These are phyloP conservation scores for Charaxes varanes DNA, from an alignment of 1,140 invertebrate genomes.

Conservation along the genomic window DNA sequence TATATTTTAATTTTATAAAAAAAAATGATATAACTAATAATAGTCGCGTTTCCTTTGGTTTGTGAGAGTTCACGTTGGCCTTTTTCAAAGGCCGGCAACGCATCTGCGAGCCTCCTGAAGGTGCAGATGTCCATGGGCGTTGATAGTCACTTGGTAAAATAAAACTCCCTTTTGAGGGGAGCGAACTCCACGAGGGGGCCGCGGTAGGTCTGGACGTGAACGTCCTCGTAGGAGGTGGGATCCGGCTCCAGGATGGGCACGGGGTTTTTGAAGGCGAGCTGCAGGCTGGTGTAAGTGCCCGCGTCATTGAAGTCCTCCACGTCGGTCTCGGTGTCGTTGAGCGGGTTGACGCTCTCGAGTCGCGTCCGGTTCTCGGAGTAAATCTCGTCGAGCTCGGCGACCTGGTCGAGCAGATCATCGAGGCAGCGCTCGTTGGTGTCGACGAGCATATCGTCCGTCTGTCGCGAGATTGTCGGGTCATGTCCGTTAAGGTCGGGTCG, in stretches of 20 bases:
- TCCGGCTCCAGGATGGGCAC: conserved; percentile 75
- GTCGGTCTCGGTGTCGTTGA: conserved; percentile 44
- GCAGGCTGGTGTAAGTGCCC: conserved; percentile 87
- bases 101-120: too few species aligned
- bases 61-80: too few species aligned
- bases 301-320: conserved; percentile 82
- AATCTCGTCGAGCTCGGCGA: conserved; percentile 84
- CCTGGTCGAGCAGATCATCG: conserved; percentile 81
- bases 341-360: conserved; percentile 55
- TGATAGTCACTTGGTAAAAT: too few species aligned
- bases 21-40: too few species aligned
- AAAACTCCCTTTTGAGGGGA: conserved; percentile 70
- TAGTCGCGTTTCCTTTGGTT: too few species aligned
- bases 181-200: conserved; percentile 70
- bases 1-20: too few species aligned
- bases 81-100: too few species aligned
- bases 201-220: conserved; percentile 72
- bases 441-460: conserved; percentile 28
- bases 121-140: too few species aligned
- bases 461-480: conserved; percentile 20
- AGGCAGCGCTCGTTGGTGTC: conserved; percentile 74
- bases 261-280: conserved; percentile 91
- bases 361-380: conserved; percentile 81
- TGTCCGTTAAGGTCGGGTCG: conserved; percentile 20
- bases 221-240: conserved; percentile 71